Base-by-base conservation (phyloP, 1,140 invertebrate species). In the Diploscapter pachys region DNA sequence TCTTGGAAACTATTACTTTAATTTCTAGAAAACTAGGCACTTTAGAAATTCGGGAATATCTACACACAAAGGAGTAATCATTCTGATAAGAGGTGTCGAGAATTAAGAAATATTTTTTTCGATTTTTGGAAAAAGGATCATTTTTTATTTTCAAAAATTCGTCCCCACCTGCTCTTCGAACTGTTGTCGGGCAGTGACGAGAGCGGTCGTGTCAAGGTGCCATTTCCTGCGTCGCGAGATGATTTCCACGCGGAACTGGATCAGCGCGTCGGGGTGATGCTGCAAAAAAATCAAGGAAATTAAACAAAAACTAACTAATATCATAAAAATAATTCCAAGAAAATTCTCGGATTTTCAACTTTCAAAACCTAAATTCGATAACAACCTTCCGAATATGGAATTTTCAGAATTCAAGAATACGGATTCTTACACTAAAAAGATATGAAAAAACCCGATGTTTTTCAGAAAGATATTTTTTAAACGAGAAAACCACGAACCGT, bases 201-300 rank as follows among this genome's bases (percentile, higher is more conserved):
- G 53, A 69, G 84, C 81, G 49, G 68, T 79, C 54, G 63, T 79
- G 66, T 84, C 80, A 67, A 69, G 81, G 52, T 59, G 69, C 82
- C 81, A 81, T 51, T 82, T 81, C n/a, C 59, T 73, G 13, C 83
- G 72, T 49, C 81, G 79, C 48, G 77, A 73, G 9, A 83, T 71
- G 65, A 83, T 85, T 59, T 83, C 83, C 6, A 71, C 72, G 13
- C 82, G 81, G 54, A 83, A 83, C 3, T 67, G 71, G 5, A 67
- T 72, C 56, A 84, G 69, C 3, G 80, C 82, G 48, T 77, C 77
- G 31, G 73, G 73, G 56, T 67, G 52, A 13, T 84, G 80, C n/a
- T 78, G 2, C 79, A 66, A 82, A 5, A 9, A 50, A 51, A 80
- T 52, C 56, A 8, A 6, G 8, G 6, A 67, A 31, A 53, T 5